Evolutionary conservation across 1,140 invertebrate species (phyloP), one percentile per base, ranked within the genome.

Genomic region (Homalodisca vitripennis): DNA sequence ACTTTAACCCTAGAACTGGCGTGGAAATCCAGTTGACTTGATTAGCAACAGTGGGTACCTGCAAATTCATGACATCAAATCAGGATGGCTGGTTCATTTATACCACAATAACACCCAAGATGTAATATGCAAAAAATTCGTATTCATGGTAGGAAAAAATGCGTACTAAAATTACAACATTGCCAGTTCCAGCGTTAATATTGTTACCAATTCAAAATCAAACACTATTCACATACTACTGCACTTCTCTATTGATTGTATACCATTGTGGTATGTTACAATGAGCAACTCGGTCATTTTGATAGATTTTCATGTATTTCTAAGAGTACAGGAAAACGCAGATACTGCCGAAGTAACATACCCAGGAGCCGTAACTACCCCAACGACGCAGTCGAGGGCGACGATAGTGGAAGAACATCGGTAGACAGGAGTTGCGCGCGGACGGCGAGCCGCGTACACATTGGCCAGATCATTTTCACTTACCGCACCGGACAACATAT

Each of bases 341-440:
- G 17, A 41, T 41, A 10, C 6, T 41, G 17, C 6, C 34, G 6
- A 41, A 10, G 34, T 13, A 47, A 72, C 81, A 82, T 83, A 89
- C 88, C 88, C 88, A 89, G 69, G 88, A 88, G 77, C 87, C 88
- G 1, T 86, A 86, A 34, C 86, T 88, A 41, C 86, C 84, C 88
- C 88, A 89, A 76, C 88, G 79, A 73, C 86, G 83, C 27, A 89
- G 80, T 72, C 83, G 81, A 66, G 71, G 75, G 3, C 72, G 62
- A 29, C 70, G 67, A 12, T 67, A 62, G 2, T 69, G 63, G 48
- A 70, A 73, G 26, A 60, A 74, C 27, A 74, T 62, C 17, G 75
- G 74, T 1, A 74, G 53, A 67, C 75, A 75, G 24, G 75, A 74
- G 65, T 73, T 70, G 24, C 53, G 60, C 13, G 55, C 27, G 1